These are phyloP conservation scores for Morelia viridis DNA, from an alignment of 2,797 vertebrate species.

Conservation along the genomic window DNA sequence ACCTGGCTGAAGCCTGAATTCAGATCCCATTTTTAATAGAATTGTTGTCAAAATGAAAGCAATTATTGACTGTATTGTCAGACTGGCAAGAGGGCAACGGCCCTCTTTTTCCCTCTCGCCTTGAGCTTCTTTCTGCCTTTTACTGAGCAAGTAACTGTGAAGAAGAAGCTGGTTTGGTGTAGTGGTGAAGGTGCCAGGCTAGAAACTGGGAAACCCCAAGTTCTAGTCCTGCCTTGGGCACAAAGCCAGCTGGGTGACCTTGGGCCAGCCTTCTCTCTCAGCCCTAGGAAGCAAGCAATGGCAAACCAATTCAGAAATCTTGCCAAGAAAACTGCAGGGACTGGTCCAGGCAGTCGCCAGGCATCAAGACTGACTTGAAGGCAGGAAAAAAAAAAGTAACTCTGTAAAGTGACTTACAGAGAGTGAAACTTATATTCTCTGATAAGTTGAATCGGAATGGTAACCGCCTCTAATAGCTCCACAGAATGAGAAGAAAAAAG, in stretches of 20 bases:
- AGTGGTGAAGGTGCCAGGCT: background rate
- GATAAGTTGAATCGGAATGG: no score
- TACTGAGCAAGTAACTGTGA: background rate
- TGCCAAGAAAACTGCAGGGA: background rate
- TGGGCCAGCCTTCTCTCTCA: no score
- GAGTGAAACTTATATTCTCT: no score
- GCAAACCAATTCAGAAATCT: fast-evolving
- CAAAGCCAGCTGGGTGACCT: no score
- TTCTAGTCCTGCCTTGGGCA: no score
- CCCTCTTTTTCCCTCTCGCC: background rate
- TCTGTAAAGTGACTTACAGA: no score
- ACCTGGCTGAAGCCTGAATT: background rate
- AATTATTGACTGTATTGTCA: background rate
- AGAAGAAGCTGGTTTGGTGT: background rate
- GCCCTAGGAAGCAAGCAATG: background rate
- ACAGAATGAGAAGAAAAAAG: no score
- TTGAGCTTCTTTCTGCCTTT: background rate
- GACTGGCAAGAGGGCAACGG: no score
- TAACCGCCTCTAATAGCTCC: no score
- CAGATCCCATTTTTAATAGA: background rate
- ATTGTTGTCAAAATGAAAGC: background rate
- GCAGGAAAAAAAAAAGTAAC: no score
- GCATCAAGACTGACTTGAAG: background rate
- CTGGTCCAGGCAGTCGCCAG: background rate
- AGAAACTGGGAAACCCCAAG: no score